Evolutionary conservation across 2,113 vertebrate species (phyloP).

Genomic region (Isurus oxyrinchus): DNA sequence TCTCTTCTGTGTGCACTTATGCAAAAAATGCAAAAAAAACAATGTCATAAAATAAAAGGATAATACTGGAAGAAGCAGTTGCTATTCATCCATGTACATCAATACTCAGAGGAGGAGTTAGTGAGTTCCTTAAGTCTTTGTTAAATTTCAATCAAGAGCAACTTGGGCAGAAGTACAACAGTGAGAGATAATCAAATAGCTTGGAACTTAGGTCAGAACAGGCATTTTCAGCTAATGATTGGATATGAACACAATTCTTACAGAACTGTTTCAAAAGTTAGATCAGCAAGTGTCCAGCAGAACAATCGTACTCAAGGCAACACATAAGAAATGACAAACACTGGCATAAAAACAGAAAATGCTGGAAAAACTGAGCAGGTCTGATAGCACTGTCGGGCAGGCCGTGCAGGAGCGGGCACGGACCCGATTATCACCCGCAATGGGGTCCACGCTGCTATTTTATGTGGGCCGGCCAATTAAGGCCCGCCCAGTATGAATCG

Average conservation of each 20-base stretch:
- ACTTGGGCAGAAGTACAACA: neutral
- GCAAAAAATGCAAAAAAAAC: neutral
- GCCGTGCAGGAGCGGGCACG: too few species aligned
- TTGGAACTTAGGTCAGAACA: neutral
- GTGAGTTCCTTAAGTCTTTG: neutral
- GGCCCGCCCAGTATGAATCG: too few species aligned
- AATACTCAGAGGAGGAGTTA: neutral
- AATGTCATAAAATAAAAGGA: neutral
- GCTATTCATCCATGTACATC: neutral
- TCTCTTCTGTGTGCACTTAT: neutral
- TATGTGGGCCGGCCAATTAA: too few species aligned
- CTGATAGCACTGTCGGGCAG: too few species aligned
- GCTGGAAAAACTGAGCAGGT: too few species aligned
- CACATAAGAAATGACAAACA: neutral
- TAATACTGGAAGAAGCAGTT: neutral
- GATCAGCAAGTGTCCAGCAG: neutral
- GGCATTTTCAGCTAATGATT: neutral
- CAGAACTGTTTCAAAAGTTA: neutral
- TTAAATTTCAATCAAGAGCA: neutral
- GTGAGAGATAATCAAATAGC: neutral
- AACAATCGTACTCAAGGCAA: neutral
- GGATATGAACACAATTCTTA: neutral
- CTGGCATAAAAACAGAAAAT: too few species aligned
- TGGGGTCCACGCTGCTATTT: too few species aligned
- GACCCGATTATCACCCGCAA: too few species aligned